phyloP scores from a whole-genome alignment of 2,888 invertebrate genomes.

The Luffia ferchaultella region DNA sequence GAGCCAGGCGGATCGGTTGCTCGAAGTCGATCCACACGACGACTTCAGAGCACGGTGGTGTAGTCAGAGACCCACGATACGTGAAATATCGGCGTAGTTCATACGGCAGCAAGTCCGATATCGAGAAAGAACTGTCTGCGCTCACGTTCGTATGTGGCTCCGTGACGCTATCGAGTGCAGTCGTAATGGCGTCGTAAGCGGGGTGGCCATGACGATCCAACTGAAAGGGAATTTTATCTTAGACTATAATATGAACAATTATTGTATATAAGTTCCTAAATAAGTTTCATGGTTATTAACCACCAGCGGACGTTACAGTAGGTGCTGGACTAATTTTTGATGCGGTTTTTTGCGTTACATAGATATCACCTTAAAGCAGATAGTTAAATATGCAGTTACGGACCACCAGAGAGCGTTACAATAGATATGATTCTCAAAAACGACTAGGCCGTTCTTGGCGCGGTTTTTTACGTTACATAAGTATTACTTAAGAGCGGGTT shows the following conservation, averaged over 20 bases:
- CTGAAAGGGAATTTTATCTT: constrained; percentile 23
- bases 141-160: constrained; percentile 54
- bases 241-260: not conserved
- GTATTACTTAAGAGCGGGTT: too few species aligned
- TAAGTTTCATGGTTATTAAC: not conserved
- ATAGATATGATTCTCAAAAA: too few species aligned
- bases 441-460: too few species aligned
- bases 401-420: too few species aligned
- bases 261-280: not conserved
- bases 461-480: too few species aligned
- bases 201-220: constrained; percentile 57
- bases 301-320: not conserved
- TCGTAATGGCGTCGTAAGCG: constrained; percentile 67
- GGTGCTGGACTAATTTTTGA: too few species aligned
- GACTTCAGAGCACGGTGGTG: constrained; percentile 85
- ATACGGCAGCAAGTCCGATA: constrained; percentile 61
- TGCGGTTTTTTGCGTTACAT: too few species aligned
- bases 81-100: constrained; percentile 77
- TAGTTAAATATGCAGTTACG: too few species aligned
- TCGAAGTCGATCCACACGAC: constrained; percentile 88
- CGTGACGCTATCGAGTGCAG: constrained; percentile 61
- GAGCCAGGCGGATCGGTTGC: constrained; percentile 72
- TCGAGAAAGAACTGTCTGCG: constrained; percentile 55
- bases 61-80: constrained; percentile 86
- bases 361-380: too few species aligned